phyloP scores from a whole-genome alignment of 2,797 vertebrate genomes.

The Myiotriccus ornatus region DNA sequence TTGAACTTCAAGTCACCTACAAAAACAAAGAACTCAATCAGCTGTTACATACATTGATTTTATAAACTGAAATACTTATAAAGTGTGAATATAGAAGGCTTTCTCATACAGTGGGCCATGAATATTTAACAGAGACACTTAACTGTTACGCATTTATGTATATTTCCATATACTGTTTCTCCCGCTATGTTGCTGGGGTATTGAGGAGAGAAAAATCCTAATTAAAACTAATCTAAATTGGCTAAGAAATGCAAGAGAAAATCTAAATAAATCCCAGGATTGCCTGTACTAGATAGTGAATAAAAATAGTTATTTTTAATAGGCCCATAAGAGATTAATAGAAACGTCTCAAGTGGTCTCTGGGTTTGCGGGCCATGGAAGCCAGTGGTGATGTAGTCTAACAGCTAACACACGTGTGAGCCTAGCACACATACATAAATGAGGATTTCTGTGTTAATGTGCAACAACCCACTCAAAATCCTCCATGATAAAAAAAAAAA shows the following conservation, averaged over 20 bases:
- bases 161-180: conserved; percentile 69
- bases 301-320: conserved; percentile 55
- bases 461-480: not conserved
- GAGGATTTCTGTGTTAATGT: not conserved
- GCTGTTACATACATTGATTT: conserved; percentile 50
- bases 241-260: conserved; percentile 65
- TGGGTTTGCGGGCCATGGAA: not conserved
- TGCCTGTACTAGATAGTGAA: conserved; percentile 48
- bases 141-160: conserved; percentile 56
- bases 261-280: conserved; percentile 69
- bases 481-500: not conserved
- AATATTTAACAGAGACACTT: conserved; percentile 70
- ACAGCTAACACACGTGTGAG: not conserved
- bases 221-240: conserved; percentile 70
- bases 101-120: conserved; percentile 48
- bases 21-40: not conserved
- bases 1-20: conserved; percentile 14
- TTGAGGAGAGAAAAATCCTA: conserved; percentile 66
- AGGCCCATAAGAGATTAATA: conserved; percentile 60
- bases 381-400: not conserved
- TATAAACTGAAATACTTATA: conserved; percentile 62
- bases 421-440: not conserved
- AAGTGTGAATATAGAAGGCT: conserved; percentile 45
- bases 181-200: conserved; percentile 55
- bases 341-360: conserved; percentile 35